These are phyloP conservation scores for Astyanax mexicanus DNA, from an alignment of 2,797 vertebrate species.

Conservation along the genomic window DNA sequence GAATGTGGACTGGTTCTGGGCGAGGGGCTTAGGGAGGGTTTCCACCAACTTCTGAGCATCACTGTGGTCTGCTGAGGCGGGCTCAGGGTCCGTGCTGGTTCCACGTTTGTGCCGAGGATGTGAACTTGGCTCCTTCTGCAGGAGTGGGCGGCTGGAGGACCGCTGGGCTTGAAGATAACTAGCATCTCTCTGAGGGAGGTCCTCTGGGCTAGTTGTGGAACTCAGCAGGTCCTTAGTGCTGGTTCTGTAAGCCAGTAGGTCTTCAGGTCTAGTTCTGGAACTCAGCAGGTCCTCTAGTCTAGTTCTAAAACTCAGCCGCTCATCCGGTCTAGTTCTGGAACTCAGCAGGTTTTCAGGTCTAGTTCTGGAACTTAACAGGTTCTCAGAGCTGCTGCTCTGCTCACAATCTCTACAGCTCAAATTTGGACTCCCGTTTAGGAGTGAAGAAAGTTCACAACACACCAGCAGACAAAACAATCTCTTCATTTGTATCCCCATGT, in stretches of 20 bases:
- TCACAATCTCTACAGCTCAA: constrained; percentile 22
- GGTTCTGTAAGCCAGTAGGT: too few relatives aligned
- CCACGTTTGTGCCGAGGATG: constrained; percentile 27
- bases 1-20: constrained; percentile 69
- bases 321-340: too few relatives aligned
- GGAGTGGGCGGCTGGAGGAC: neutral
- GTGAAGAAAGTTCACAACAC: constrained; percentile 39
- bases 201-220: too few relatives aligned
- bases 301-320: too few relatives aligned
- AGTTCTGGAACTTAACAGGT: too few relatives aligned
- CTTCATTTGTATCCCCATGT: constrained; percentile 34
- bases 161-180: neutral
- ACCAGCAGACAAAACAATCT: constrained; percentile 36
- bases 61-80: neutral
- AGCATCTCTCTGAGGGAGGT: too few relatives aligned
- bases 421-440: neutral
- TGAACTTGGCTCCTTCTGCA: neutral
- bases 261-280: too few relatives aligned
- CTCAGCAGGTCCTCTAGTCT: too few relatives aligned
- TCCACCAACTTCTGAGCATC: constrained; percentile 30
- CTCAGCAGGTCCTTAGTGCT: too few relatives aligned
- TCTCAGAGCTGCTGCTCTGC: too few relatives aligned
- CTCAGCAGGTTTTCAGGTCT: too few relatives aligned
- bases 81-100: too few relatives aligned
- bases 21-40: constrained; percentile 59